Base-by-base conservation (phyloP, 1,140 invertebrate genomes). In the Apis dorsata region DNA sequence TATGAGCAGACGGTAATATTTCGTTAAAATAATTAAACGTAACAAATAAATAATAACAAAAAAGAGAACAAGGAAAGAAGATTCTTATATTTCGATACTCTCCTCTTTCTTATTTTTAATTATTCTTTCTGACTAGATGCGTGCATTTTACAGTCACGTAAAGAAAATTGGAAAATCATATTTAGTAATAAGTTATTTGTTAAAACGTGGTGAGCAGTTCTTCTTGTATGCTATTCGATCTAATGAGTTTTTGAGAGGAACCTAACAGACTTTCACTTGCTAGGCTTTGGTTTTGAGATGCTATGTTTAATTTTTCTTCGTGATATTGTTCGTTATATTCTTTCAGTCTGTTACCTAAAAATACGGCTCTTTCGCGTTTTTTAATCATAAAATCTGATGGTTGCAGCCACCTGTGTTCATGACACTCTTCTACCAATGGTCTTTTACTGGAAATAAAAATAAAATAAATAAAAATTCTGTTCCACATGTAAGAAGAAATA, bases 341-440 rank as follows among this genome's bases (percentile, higher is more conserved):
- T 94, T 97, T 97, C 53, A 98, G 95, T 90, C 97, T 95, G 91
- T 96, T 97, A 53, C 97, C 97, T 53, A 97, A 94, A 94, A 98
- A 98, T 69, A 97, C 94, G n/a, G 97, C 97, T 84, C 97, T 94
- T 92, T 99, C 98, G 60, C 98, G 95, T 91, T 98, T 98, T 94
- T 97, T 98, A 75, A 98, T 97, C 96, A 99, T 98, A 91, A 96
- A 98, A 91, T 99, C 98, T 5, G 97, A 97, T 8, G 97, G 96
- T 83, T 97, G 95, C 24, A 99, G 94, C 98, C 99, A 99, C 92
- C 98, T 97, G 93, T 99, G 98, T 91, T 99, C 98, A 89, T 98
- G 96, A 90, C 98, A 99, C 93, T 99, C 98, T 90, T 99, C 98
- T 0, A 97, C 96, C 66, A 97, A 96, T 74, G 99, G 98, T 91